Base-by-base conservation (phyloP, 2,797 vertebrate genomes). In the Crypturellus tataupa region DNA sequence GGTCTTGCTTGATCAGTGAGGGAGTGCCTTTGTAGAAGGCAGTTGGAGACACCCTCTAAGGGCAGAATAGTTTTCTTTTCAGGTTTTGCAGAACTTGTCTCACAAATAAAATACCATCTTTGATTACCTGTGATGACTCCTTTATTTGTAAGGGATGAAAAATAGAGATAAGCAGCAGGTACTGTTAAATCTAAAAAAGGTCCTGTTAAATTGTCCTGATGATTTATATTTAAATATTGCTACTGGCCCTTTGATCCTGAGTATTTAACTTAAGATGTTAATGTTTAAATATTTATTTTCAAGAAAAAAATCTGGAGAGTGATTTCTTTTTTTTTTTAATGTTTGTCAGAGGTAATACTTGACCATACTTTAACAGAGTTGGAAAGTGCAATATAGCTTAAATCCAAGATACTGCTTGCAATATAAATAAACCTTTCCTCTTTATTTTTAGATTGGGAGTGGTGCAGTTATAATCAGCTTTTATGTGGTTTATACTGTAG, bases 401-500 rank as follows among this genome's bases (percentile, higher is more conserved):
- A 92, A 93, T 85, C 37, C 24, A 80, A 72, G 85, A 78, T 8
- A 18, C 79, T 89, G 58, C 91, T 94, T 94, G 94, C 80, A 91
- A 59, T 97, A 95, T 94, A 97, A 97, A 96, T 96, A 97, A 94
- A 90, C 25, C 44, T 91, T 92, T 84, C 71, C 78, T 72, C 89
- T 96, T 96, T 96, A 96, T 96, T 96, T 97, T 96, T 96, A 94
- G 84, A 53, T 51, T 69, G 71, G 92, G 93, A 96, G 90, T 87
- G 90, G 89, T 79, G 81, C 77, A 77, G 73, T 95, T 92, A 69
- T 84, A 94, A 91, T 85, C 89, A 92, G 90, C 92, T 97, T 95
- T 93, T 79, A 92, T 96, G 94, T 94, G 87, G 91, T 81, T 96
- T 90, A 56, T 76, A 29, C 68, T 53, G 58, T 72, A 51, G 90